phyloP scores from a whole-genome alignment of 53 echinoderm and acorn worm genomes.

The Echinarachnius parma region DNA sequence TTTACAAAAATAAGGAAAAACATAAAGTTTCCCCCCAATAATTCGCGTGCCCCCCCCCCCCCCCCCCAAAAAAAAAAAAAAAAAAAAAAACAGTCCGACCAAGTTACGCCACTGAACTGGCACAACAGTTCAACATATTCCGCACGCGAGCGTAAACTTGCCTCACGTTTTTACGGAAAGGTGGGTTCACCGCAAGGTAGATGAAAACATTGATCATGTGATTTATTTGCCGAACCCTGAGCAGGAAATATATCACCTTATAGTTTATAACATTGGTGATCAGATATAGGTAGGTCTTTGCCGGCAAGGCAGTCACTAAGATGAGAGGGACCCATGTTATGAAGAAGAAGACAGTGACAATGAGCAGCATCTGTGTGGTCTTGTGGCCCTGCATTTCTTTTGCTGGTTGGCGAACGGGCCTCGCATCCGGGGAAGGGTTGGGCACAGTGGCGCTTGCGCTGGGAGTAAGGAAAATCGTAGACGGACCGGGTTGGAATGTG shows the following conservation, averaged over 20 bases:
- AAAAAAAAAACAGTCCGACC: no score
- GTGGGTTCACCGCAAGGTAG: constrained; percentile 10
- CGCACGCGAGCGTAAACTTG: neutral
- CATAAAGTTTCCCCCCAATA: no score
- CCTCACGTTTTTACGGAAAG: constrained; percentile 15
- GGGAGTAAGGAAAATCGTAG: no score
- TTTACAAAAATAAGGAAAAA: no score
- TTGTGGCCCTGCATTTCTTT: neutral
- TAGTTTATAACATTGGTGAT: neutral
- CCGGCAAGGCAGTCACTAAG: neutral
- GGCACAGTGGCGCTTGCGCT: no score
- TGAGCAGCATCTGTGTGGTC: constrained; percentile 31
- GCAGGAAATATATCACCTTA: neutral
- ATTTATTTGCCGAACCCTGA: constrained; percentile 9
- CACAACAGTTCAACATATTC: no score
- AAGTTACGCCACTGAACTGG: no score
- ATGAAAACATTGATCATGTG: constrained; percentile 30
- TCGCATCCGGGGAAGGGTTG: no score
- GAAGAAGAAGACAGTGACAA: constrained; percentile 12
- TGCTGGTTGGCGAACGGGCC: no score
- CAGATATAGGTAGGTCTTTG: constrained; percentile 2
- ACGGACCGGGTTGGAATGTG: no score
- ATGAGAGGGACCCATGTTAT: constrained; percentile 16
- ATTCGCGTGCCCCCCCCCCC: no score
- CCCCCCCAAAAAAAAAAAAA: no score